A percentile compares a stretch with the other conserved stretches of the same genome.
Conservation (phyloP, 1,140 invertebrate genomes). For the Lucilia cuprina region DNA sequence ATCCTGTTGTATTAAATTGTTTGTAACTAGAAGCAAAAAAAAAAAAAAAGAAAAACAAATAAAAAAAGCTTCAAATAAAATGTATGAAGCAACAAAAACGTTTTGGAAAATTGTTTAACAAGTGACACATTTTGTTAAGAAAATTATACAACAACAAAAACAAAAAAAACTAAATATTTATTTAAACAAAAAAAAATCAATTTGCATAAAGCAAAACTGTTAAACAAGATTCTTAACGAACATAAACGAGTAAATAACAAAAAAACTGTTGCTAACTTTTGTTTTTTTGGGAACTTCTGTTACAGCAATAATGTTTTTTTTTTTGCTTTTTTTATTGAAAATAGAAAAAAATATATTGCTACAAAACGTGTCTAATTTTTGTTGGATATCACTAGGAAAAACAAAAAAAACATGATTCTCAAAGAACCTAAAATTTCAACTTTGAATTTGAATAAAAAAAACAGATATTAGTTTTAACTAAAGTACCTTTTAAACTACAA, state of each 20-base stretch:
- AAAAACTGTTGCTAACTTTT: background rate
- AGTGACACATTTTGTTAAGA: conserved; percentile 15
- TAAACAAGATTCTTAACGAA: conserved; percentile 30
- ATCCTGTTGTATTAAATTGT: background rate
- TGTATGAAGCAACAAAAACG: background rate
- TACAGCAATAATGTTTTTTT: background rate
- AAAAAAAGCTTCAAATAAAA: background rate
- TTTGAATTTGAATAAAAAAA: background rate
- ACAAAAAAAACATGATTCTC: background rate
- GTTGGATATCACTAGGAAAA: background rate
- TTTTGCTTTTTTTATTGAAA: background rate
- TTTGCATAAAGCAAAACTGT: conserved; percentile 30
- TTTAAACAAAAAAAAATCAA: conserved; percentile 4
- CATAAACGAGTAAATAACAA: background rate
- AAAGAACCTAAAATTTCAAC: conserved; percentile 5
- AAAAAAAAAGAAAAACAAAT: too few relatives aligned
- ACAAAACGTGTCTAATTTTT: conserved; percentile 14
- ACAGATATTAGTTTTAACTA: background rate
- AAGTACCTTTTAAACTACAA: background rate
- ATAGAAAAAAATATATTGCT: background rate
- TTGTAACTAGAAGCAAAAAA: background rate
- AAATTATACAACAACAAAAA: background rate
- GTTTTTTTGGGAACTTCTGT: background rate
- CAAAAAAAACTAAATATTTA: background rate
- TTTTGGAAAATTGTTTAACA: conserved; percentile 6